phyloP scores from a whole-genome alignment of 37 sponge, comb jelly and placozoan genomes.

The Beroe ovata region DNA sequence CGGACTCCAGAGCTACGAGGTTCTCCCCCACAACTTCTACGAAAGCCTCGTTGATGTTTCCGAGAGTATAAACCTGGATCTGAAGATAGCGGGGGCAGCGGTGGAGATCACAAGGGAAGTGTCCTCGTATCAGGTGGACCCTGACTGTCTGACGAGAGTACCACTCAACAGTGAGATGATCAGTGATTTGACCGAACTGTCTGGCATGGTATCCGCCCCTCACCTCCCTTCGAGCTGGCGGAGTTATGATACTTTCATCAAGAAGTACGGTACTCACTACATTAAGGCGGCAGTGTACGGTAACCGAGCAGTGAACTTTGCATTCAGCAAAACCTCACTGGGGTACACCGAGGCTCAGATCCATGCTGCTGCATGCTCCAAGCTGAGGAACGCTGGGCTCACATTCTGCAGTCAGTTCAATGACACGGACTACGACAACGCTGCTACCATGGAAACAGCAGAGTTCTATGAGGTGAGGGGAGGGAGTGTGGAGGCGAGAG shows the following conservation, averaged over 20 bases:
- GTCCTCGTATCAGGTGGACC: not conserved
- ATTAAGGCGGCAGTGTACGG: slow-evolving; percentile 20
- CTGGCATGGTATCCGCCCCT: not conserved
- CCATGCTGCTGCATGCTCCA: slow-evolving; percentile 35
- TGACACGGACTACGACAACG: slow-evolving; percentile 26
- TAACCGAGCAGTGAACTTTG: slow-evolving; percentile 25
- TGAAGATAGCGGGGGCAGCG: slow-evolving; percentile 19
- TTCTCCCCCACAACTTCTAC: slow-evolving; percentile 20
- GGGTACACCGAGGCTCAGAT: slow-evolving; percentile 25
- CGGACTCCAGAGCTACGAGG: not conserved
- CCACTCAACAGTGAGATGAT: slow-evolving; percentile 1
- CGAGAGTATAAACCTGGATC: slow-evolving; percentile 1
- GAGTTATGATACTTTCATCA: slow-evolving; percentile 53
- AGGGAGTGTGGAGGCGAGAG: slow-evolving; percentile 53
- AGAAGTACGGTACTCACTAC: slow-evolving; percentile 64
- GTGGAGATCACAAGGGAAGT: slow-evolving; percentile 14
- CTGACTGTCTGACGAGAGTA: slow-evolving; percentile 27
- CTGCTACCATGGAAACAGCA: not conserved
- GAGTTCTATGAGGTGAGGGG: slow-evolving; percentile 46
- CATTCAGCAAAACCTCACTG: slow-evolving; percentile 8
- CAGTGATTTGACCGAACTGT: slow-evolving; percentile 9
- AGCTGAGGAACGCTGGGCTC: slow-evolving; percentile 53
- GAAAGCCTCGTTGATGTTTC: slow-evolving; percentile 11
- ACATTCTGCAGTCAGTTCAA: slow-evolving; percentile 39
- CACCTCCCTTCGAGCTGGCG: slow-evolving; percentile 34